A percentile compares a stretch with the other conserved stretches of the same genome.
Conservation (phyloP, 1,140 invertebrate genomes). For the Drosophila tani region DNA sequence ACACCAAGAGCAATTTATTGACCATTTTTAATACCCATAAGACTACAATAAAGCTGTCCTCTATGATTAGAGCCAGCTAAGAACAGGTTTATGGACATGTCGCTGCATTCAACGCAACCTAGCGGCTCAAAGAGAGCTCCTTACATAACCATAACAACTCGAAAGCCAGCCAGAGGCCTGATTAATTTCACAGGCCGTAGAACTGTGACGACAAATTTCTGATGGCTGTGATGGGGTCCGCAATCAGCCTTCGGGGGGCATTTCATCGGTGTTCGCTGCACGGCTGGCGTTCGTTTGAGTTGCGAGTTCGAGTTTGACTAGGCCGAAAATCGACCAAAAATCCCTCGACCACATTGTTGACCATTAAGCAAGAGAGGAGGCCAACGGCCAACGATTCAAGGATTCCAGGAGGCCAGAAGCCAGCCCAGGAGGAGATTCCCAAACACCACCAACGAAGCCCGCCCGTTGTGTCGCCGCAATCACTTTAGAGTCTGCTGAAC, state of each 20-base stretch:
- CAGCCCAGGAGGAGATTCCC: background rate
- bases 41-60: background rate
- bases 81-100: conserved; percentile 7
- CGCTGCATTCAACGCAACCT: background rate
- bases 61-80: background rate
- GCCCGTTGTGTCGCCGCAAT: conserved; percentile 52
- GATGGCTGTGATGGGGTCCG: conserved; percentile 19
- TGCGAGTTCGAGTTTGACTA: conserved; percentile 14
- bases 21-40: background rate
- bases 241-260: conserved; percentile 20
- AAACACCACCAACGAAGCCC: conserved; percentile 1
- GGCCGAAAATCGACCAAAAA: conserved; percentile 28
- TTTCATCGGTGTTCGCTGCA: background rate
- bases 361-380: conserved; percentile 17
- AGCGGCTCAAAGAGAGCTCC: background rate
- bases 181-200: conserved; percentile 30
- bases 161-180: conserved; percentile 8
- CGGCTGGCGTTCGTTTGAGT: background rate
- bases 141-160: conserved; percentile 22
- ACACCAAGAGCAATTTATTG: background rate
- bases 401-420: conserved; percentile 6
- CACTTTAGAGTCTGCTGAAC: conserved; percentile 75
- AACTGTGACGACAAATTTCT: conserved; percentile 32
- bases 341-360: conserved; percentile 34
- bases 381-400: background rate